Conservation (phyloP, 2,888 invertebrate genomes). For the Petrolisthes manimaculis region DNA sequence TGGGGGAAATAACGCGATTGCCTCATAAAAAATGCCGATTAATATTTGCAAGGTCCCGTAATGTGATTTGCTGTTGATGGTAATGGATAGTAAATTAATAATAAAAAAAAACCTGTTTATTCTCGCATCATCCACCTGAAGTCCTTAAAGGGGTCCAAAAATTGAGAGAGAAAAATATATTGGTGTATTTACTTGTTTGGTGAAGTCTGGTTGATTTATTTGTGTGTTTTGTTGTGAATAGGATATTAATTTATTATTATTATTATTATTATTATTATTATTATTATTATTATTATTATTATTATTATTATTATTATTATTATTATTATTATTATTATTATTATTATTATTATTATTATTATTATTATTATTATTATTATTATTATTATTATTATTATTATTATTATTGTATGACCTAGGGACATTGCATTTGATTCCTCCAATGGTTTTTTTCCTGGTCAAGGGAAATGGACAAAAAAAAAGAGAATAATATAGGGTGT, state of each 20-base stretch:
- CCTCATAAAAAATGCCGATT: neutral
- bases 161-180: neutral
- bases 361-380: neutral
- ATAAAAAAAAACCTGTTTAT: neutral
- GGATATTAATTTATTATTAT: neutral
- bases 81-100: neutral
- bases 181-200: neutral
- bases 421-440: neutral
- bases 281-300: neutral
- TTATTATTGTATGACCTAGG: neutral
- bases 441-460: neutral
- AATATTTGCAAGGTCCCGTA: neutral
- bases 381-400: neutral
- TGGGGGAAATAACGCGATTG: neutral
- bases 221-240: too few relatives aligned
- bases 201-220: too few relatives aligned
- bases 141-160: too few relatives aligned
- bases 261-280: constrained; percentile 6
- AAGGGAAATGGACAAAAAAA: too few relatives aligned
- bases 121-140: neutral
- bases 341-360: neutral
- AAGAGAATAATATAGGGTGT: too few relatives aligned
- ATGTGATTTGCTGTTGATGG: constrained; percentile 4
- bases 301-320: neutral
- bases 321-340: neutral